These are phyloP conservation scores for Caloenas nicobarica DNA, from an alignment of 2,113 vertebrate genomes.

Conservation along the genomic window DNA sequence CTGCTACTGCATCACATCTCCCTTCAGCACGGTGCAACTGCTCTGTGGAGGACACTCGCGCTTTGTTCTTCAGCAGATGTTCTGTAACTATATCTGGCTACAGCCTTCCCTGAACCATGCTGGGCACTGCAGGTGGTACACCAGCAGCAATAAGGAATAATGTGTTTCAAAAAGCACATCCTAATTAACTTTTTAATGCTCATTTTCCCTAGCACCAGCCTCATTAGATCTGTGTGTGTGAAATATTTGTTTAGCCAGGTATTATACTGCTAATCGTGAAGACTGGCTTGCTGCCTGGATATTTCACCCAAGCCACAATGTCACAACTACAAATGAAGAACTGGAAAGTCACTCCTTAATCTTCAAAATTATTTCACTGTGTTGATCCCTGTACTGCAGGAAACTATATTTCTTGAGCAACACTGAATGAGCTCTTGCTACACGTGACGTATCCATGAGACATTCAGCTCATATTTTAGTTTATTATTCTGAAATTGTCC, in stretches of 20 bases:
- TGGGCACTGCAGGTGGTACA: neutral
- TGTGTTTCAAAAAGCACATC: neutral
- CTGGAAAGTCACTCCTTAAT: constrained; percentile 6
- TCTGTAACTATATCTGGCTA: constrained; percentile 38
- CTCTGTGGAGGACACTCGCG: neutral
- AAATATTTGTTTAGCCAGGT: constrained; percentile 48
- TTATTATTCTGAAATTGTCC: neutral
- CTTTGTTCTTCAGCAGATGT: constrained; percentile 56
- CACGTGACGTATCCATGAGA: neutral
- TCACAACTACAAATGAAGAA: constrained; percentile 8
- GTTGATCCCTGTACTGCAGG: constrained; percentile 4
- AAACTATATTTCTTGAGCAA: neutral
- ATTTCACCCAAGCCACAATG: constrained; percentile 30
- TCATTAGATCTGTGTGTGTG: neutral
- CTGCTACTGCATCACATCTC: neutral
- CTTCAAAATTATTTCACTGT: neutral
- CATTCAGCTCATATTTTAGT: constrained; percentile 19
- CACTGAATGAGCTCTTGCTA: neutral
- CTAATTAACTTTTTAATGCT: constrained; percentile 53
- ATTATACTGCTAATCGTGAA: constrained; percentile 22
- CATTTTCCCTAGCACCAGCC: constrained; percentile 2
- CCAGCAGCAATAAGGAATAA: neutral
- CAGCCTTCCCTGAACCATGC: neutral
- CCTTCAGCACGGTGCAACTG: neutral
- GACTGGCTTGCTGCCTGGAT: constrained; percentile 55